Conservation (phyloP, 2,113 vertebrate genomes). For the Ceyx cyanopectus region DNA sequence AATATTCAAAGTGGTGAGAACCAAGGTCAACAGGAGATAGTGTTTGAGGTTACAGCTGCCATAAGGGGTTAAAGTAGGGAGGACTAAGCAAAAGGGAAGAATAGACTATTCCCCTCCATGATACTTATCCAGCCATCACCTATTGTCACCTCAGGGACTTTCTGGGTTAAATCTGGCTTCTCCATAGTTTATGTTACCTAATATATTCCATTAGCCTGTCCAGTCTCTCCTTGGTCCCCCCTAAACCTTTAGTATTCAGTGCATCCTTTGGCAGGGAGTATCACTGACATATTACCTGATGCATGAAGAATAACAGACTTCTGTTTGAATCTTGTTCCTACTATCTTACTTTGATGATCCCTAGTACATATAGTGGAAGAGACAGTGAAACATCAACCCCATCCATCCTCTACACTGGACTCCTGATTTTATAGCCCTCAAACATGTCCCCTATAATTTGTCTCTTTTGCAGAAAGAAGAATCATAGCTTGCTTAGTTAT, state of each 20-base stretch:
- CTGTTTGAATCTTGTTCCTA: not conserved
- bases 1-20: not conserved
- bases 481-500: slow-evolving; percentile 47
- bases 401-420: slow-evolving; percentile 26
- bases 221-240: not conserved
- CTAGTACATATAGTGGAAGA: slow-evolving; percentile 19
- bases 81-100: not conserved
- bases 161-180: not conserved
- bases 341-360: slow-evolving; percentile 4
- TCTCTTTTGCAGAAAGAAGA: slow-evolving; percentile 33
- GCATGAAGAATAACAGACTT: slow-evolving; percentile 3
- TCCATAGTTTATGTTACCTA: not conserved
- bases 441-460: slow-evolving; percentile 9
- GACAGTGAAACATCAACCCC: slow-evolving; percentile 12
- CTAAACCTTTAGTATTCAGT: not conserved
- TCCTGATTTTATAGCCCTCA: slow-evolving; percentile 47
- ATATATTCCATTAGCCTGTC: not conserved
- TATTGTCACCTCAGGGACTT: not conserved
- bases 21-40: not conserved
- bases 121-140: not conserved
- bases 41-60: not conserved
- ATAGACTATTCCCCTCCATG: not conserved
- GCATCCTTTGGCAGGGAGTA: not conserved
- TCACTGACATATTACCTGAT: not conserved
- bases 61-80: not conserved